phyloP scores from a whole-genome alignment of 2,797 vertebrate genomes.

The Cryptoblepharus egeriae region DNA sequence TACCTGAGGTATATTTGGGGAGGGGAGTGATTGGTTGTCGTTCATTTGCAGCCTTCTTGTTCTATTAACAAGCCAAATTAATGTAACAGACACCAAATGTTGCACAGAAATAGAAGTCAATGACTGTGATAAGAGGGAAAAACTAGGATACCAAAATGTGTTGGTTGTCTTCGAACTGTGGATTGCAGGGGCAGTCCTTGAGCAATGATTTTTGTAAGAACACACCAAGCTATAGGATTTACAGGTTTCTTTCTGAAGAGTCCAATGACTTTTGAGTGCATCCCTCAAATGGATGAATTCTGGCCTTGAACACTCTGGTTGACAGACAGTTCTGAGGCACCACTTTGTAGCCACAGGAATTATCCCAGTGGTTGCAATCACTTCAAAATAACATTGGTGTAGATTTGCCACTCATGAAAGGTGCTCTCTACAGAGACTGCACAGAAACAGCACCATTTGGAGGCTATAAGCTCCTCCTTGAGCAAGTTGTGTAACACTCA shows the following conservation, averaged over 20 bases:
- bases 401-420: background rate
- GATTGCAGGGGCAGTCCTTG: background rate
- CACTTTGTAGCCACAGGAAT: background rate
- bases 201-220: too few relatives aligned
- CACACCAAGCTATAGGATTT: slow-evolving; percentile 59
- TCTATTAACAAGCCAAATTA: slow-evolving; percentile 65
- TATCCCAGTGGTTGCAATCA: background rate
- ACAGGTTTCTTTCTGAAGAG: background rate
- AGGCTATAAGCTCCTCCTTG: background rate
- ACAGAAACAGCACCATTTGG: background rate
- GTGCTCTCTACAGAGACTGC: background rate
- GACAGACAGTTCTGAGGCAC: background rate
- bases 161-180: background rate
- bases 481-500: background rate
- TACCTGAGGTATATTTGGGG: slow-evolving; percentile 45
- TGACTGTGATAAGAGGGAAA: slow-evolving; percentile 23
- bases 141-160: background rate
- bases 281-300: background rate
- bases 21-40: slow-evolving; percentile 36
- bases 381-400: background rate
- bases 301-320: background rate
- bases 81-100: slow-evolving; percentile 64
- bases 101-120: slow-evolving; percentile 48
- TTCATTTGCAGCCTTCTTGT: slow-evolving; percentile 51
- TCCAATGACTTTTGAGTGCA: background rate